Evolutionary conservation across 2,113 vertebrate species (phyloP).

Genomic region (Smithornis capensis): DNA sequence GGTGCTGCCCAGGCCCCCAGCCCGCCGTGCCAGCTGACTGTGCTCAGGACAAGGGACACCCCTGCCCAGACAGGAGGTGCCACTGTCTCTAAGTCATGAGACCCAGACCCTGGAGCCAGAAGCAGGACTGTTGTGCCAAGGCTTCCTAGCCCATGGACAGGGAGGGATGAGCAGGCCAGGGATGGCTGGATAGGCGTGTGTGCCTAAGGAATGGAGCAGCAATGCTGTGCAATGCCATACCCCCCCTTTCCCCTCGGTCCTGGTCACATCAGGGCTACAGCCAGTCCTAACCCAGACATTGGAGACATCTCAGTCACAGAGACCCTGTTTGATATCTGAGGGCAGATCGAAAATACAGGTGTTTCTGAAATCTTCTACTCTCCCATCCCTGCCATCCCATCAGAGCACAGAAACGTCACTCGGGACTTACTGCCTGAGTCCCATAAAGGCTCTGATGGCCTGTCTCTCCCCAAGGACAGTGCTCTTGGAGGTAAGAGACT

Average conservation of each 20-base stretch:
- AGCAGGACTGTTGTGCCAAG: background rate
- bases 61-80: background rate
- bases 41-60: background rate
- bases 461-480: background rate
- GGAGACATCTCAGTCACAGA: background rate
- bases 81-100: too few relatives aligned
- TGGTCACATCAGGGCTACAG: background rate
- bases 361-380: background rate
- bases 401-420: background rate
- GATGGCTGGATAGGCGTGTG: fast-evolving
- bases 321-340: background rate
- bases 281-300: background rate
- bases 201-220: background rate
- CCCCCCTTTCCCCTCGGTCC: background rate
- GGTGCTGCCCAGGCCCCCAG: background rate
- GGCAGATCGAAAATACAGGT: background rate
- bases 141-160: background rate
- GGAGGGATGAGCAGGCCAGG: background rate
- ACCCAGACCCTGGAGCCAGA: background rate
- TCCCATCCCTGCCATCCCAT: background rate
- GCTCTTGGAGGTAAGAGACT: background rate
- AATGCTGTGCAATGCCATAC: background rate
- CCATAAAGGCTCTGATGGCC: background rate
- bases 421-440: background rate
- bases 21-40: fast-evolving